These are phyloP conservation scores for Macheiramphus alcinus DNA, from an alignment of 2,113 vertebrate species.

Conservation along the genomic window DNA sequence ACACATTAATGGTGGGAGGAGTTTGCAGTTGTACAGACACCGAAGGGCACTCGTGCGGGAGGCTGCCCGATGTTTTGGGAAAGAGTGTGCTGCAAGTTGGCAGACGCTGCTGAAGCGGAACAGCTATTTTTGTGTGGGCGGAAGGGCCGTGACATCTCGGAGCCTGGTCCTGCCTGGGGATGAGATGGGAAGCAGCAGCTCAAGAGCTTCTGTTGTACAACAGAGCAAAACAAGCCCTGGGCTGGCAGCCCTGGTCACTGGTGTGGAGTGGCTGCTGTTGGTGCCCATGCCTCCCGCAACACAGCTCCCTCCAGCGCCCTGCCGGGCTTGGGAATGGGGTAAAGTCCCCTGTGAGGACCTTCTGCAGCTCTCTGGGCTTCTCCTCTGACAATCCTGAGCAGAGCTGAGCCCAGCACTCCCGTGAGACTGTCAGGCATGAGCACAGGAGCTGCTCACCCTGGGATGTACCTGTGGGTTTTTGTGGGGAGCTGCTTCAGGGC, in stretches of 20 bases:
- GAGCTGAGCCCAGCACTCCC: neutral
- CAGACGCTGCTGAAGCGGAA: neutral
- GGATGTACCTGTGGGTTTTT: neutral
- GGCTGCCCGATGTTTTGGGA: neutral
- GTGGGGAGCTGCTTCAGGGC: neutral
- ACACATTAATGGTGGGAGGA: neutral
- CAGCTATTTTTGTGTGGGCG: neutral
- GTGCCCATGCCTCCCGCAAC: neutral
- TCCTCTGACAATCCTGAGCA: neutral
- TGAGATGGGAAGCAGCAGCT: neutral
- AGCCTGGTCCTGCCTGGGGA: neutral
- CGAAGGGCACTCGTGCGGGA: rapidly evolving
- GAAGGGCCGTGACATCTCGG: neutral
- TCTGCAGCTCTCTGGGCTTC: neutral
- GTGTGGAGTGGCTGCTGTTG: neutral
- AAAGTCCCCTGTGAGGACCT: neutral
- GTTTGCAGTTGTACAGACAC: rapidly evolving
- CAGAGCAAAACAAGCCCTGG: neutral
- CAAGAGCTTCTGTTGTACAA: neutral
- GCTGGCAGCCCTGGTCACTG: rapidly evolving
- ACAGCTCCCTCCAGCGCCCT: neutral
- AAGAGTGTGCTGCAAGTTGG: neutral
- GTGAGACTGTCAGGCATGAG: neutral
- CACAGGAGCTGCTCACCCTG: rapidly evolving
- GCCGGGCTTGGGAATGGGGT: neutral